These are phyloP conservation scores for Bilobella aurantiaca DNA, from an alignment of 1,140 invertebrate species.

Conservation along the genomic window DNA sequence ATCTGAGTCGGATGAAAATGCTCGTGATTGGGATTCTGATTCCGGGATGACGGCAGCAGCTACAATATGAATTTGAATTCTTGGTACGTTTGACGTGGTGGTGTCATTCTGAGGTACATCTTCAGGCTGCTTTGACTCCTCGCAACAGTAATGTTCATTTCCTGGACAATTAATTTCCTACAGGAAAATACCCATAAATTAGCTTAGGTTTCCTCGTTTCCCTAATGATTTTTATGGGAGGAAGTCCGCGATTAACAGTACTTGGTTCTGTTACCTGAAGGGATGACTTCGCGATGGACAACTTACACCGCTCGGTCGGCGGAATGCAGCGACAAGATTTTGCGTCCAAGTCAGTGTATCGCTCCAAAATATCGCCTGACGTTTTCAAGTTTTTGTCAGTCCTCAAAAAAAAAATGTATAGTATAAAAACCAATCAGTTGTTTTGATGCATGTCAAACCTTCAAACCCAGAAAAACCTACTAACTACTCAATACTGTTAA, in stretches of 20 bases:
- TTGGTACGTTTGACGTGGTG: neutral
- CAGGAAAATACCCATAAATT: neutral
- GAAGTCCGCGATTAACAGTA: no score
- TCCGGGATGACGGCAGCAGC: neutral
- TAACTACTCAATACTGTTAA: no score
- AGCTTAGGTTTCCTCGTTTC: neutral
- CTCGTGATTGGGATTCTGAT: neutral
- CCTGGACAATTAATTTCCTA: conserved; percentile 17
- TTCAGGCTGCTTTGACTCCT: neutral
- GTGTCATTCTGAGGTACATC: neutral
- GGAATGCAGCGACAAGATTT: conserved; percentile 16
- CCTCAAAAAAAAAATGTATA: neutral
- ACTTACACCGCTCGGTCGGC: conserved; percentile 5
- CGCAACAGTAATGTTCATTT: conserved; percentile 23
- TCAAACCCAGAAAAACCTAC: no score
- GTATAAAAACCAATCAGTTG: neutral
- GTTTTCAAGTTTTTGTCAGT: neutral
- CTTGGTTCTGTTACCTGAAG: no score
- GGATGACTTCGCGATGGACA: conserved; percentile 11
- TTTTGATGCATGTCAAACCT: no score
- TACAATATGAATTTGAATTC: neutral
- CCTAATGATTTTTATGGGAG: neutral
- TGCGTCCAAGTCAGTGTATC: neutral
- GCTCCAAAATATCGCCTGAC: neutral
- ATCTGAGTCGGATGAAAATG: neutral